Percentiles rank a stretch among this genome's conserved stretches.
phyloP scores from a whole-genome alignment of 1,140 invertebrate species.

The Cherax quadricarinatus region DNA sequence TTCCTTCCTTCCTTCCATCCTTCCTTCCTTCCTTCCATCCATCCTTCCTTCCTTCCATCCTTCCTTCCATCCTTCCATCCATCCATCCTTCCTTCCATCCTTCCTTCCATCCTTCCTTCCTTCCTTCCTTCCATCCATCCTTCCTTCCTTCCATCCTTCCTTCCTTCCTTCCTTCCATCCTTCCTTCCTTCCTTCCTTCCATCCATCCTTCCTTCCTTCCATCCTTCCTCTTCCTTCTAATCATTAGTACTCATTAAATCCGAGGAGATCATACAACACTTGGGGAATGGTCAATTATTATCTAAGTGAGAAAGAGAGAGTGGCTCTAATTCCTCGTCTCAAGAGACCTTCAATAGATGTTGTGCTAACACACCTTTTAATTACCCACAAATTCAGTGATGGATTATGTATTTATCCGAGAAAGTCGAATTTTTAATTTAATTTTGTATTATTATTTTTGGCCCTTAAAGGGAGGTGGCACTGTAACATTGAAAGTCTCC shows the following conservation, averaged over 20 bases:
- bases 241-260: not conserved
- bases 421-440: too few species aligned
- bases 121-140: not conserved
- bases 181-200: not conserved
- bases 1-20: not conserved
- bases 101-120: conserved; percentile 12
- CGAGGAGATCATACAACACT: too few species aligned
- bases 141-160: conserved; percentile 19
- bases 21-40: not conserved
- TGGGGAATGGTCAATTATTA: too few species aligned
- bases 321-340: too few species aligned
- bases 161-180: not conserved
- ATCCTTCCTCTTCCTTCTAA: not conserved
- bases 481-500: too few species aligned
- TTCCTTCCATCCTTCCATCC: not conserved
- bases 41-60: not conserved
- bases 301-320: too few species aligned
- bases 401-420: too few species aligned
- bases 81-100: conserved; percentile 3
- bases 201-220: not conserved
- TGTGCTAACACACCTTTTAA: too few species aligned
- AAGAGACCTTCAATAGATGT: too few species aligned
- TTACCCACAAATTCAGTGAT: too few species aligned
- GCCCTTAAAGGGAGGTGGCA: too few species aligned
- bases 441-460: too few species aligned